Evolutionary conservation across 2,797 vertebrate species (phyloP).

Genomic region (Hydrophis major): DNA sequence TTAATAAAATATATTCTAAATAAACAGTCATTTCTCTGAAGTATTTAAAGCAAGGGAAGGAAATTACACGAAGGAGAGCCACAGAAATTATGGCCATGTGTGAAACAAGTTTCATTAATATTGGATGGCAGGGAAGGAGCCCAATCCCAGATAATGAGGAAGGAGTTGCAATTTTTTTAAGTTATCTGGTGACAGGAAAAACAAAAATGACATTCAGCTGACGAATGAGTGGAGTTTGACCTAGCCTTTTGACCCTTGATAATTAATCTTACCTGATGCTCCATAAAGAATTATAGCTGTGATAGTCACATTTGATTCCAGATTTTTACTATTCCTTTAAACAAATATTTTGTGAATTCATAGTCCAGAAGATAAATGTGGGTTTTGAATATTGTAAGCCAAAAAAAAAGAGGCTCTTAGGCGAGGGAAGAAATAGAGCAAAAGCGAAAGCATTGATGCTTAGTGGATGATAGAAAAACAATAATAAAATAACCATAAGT

Average conservation of each 20-base stretch:
- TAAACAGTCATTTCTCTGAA: slow-evolving; percentile 59
- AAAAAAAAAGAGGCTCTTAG: slow-evolving; percentile 54
- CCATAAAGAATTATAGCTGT: slow-evolving; percentile 81
- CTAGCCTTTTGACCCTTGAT: slow-evolving; percentile 95
- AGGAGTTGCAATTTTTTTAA: slow-evolving; percentile 79
- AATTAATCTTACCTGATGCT: slow-evolving; percentile 91
- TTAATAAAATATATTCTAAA: slow-evolving; percentile 59
- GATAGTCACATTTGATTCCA: slow-evolving; percentile 80
- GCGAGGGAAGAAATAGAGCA: slow-evolving; percentile 29
- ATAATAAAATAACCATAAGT: slow-evolving; percentile 58
- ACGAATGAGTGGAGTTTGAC: slow-evolving; percentile 88
- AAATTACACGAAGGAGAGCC: slow-evolving; percentile 67
- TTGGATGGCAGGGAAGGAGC: slow-evolving; percentile 77
- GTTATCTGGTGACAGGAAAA: slow-evolving; percentile 84
- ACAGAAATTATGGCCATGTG: slow-evolving; percentile 84
- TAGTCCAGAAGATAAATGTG: slow-evolving; percentile 67
- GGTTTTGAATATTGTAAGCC: slow-evolving; percentile 49
- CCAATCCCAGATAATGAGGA: slow-evolving; percentile 81
- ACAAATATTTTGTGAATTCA: slow-evolving; percentile 46
- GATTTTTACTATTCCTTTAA: slow-evolving; percentile 76
- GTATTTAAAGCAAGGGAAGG: slow-evolving; percentile 58
- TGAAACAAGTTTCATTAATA: slow-evolving; percentile 81
- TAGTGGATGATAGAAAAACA: slow-evolving; percentile 35
- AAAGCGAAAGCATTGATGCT: not conserved
- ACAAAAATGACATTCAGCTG: slow-evolving; percentile 96